Evolutionary conservation across 2,797 vertebrate species (phyloP).

Genomic region (Huso huso): DNA sequence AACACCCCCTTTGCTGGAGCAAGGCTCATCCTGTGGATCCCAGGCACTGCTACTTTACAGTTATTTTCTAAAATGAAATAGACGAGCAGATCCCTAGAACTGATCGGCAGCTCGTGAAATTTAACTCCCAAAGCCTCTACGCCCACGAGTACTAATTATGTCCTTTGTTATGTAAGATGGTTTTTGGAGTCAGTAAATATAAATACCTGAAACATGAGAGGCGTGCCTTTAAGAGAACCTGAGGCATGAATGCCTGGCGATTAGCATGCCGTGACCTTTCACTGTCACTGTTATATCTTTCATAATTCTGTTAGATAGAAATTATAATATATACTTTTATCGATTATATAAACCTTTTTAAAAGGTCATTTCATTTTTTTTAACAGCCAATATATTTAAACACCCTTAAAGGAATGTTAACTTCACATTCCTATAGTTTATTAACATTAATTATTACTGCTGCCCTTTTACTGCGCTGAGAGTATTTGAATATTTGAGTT

Average conservation of each 20-base stretch:
- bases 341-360: too few relatives aligned
- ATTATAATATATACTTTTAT: background rate
- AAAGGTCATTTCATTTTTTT: too few relatives aligned
- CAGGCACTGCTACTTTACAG: slow-evolving; percentile 6
- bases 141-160: slow-evolving; percentile 17
- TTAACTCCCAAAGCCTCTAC: slow-evolving; percentile 8
- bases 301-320: background rate
- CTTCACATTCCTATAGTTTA: too few relatives aligned
- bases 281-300: background rate
- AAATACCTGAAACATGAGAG: slow-evolving; percentile 19
- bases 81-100: slow-evolving; percentile 6
- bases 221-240: slow-evolving; percentile 1
- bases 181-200: slow-evolving; percentile 13
- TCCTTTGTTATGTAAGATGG: slow-evolving; percentile 21
- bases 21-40: background rate
- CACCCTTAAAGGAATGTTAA: too few relatives aligned
- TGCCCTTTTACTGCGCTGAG: too few relatives aligned
- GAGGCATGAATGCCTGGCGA: slow-evolving; percentile 11
- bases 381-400: too few relatives aligned
- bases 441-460: too few relatives aligned
- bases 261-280: slow-evolving; percentile 8
- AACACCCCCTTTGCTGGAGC: too few relatives aligned
- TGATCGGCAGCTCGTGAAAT: slow-evolving; percentile 11
- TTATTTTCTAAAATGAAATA: slow-evolving; percentile 1
- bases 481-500: too few relatives aligned